These are phyloP conservation scores for Ctenomys sociabilis DNA, from an alignment of 2,113 vertebrate genomes.

Conservation along the genomic window DNA sequence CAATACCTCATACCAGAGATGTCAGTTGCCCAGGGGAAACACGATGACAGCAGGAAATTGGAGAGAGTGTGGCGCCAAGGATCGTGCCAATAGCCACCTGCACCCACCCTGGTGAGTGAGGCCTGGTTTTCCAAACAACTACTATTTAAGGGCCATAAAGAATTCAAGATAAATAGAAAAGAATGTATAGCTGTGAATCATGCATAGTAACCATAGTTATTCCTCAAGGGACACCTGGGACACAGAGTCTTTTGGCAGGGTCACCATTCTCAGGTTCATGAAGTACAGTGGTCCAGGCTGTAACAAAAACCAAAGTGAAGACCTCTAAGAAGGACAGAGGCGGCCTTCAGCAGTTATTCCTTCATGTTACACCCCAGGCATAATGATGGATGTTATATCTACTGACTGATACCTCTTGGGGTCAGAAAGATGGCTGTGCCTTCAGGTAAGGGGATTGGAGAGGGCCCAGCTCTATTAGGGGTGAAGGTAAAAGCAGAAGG, in stretches of 20 bases:
- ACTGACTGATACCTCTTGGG: background rate
- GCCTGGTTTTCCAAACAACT: background rate
- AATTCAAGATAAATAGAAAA: background rate
- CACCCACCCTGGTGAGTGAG: background rate
- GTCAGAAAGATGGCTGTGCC: background rate
- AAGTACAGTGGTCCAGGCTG: background rate
- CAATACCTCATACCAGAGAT: background rate
- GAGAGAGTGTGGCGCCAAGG: background rate
- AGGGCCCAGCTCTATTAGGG: background rate
- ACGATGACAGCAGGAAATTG: background rate
- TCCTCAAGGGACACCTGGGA: background rate
- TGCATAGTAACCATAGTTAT: background rate
- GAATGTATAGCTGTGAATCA: background rate
- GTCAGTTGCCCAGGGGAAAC: background rate
- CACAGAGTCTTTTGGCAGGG: background rate
- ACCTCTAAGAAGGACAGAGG: background rate
- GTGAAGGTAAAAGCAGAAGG: background rate
- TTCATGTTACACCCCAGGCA: background rate
- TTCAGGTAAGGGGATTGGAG: background rate
- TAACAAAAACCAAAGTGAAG: background rate
- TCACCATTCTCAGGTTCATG: background rate
- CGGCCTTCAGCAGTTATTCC: background rate
- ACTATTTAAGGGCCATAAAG: background rate
- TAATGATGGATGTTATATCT: background rate
- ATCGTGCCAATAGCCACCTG: background rate